A percentile compares a stretch with the other conserved stretches of the same genome.
phyloP scores from a whole-genome alignment of 2,888 invertebrate species.

The Clusia tigrina region DNA sequence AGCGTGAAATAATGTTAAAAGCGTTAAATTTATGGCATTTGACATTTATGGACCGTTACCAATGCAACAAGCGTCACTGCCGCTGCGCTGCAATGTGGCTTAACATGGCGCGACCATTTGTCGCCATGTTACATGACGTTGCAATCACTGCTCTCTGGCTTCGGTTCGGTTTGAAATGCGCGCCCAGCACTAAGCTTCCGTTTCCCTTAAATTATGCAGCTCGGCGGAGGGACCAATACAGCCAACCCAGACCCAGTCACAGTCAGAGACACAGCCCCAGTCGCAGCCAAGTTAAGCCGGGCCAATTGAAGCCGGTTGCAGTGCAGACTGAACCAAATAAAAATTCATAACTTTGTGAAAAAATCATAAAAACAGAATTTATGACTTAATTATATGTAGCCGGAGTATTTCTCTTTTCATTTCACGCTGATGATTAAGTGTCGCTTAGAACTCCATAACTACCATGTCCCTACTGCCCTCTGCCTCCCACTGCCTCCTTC shows the following conservation, averaged over 20 bases:
- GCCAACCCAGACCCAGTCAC: too few relatives aligned
- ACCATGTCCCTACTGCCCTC: constrained; percentile 9
- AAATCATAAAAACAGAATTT: constrained; percentile 56
- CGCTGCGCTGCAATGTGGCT: constrained; percentile 38
- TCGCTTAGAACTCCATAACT: too few relatives aligned
- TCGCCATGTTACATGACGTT: too few relatives aligned
- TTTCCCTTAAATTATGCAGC: constrained; percentile 31
- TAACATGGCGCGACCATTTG: constrained; percentile 21
- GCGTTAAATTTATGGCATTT: constrained; percentile 51
- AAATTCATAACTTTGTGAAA: constrained; percentile 58
- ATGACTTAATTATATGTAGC: constrained; percentile 54
- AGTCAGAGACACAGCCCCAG: too few relatives aligned
- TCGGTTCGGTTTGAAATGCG: constrained; percentile 38
- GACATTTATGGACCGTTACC: constrained; percentile 35
- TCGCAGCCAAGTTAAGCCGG: too few relatives aligned
- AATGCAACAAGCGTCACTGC: constrained; percentile 23
- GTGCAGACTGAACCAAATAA: too few relatives aligned
- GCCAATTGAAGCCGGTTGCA: too few relatives aligned
- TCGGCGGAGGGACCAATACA: too few relatives aligned
- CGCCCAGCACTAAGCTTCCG: constrained; percentile 43
- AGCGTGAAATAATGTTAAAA: constrained; percentile 38
- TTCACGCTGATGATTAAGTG: constrained; percentile 55
- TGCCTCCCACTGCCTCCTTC: constrained; percentile 1
- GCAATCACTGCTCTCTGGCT: background rate
- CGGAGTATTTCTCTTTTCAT: constrained; percentile 47